Conservation (phyloP, 2,797 vertebrate species). For the Spatula clypeata region DNA sequence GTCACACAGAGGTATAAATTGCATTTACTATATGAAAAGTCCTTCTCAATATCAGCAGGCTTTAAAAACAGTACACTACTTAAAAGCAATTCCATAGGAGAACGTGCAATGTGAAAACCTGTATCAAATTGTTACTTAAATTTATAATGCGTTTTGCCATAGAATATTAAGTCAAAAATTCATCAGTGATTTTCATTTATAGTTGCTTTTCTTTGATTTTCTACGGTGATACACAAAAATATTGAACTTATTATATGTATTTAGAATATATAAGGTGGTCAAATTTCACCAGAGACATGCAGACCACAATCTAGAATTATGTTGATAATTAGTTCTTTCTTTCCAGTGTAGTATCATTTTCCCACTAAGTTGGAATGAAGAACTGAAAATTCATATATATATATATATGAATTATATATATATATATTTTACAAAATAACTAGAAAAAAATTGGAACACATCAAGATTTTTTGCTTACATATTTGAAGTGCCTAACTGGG, state of each 20-base stretch:
- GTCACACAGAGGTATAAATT: conserved; percentile 12
- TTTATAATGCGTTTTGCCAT: conserved; percentile 52
- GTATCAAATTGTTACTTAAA: conserved; percentile 3
- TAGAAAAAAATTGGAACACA: neutral
- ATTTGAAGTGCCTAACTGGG: neutral
- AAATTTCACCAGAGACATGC: neutral
- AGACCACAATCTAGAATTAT: neutral
- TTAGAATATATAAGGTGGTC: neutral
- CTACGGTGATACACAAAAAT: conserved; percentile 29
- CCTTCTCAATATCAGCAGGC: neutral
- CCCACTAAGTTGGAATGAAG: neutral
- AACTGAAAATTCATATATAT: neutral
- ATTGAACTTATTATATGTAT: neutral
- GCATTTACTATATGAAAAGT: neutral
- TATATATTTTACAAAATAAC: neutral
- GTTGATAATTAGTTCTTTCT: neutral
- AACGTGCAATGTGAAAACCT: conserved; percentile 7
- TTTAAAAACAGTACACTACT: neutral
- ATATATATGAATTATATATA: too few relatives aligned
- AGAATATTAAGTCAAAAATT: conserved; percentile 63
- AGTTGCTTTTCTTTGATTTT: conserved; percentile 67
- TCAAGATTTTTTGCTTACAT: neutral
- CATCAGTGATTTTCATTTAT: conserved; percentile 68
- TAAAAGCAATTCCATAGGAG: neutral
- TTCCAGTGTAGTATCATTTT: neutral